These are phyloP conservation scores for Trichomalopsis sarcophagae DNA, from an alignment of 1,140 invertebrate species.

Conservation along the genomic window DNA sequence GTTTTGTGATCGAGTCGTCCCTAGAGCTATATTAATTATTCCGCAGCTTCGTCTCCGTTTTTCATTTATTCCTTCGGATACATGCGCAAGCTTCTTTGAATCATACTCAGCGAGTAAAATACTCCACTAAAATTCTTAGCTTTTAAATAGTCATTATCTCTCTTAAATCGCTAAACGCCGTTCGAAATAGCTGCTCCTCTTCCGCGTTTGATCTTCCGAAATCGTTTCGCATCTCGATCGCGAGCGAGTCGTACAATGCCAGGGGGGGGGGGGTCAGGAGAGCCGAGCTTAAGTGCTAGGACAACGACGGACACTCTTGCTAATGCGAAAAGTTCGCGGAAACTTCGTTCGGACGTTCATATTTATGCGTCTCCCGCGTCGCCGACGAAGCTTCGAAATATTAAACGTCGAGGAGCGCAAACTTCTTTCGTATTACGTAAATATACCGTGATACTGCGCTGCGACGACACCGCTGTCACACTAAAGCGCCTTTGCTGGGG, in stretches of 20 bases:
- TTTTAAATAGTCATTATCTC: conserved; percentile 1
- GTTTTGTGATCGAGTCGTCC: too few species aligned
- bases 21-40: too few species aligned
- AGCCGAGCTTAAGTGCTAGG: too few species aligned
- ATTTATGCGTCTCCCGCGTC: conserved; percentile 10
- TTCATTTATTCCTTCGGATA: neutral
- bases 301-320: conserved; percentile 41
- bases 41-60: too few species aligned
- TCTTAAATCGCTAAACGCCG: neutral
- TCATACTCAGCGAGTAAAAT: too few species aligned
- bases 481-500: too few species aligned
- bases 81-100: neutral
- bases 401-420: neutral
- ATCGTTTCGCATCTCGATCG: conserved; percentile 5
- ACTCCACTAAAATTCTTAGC: too few species aligned
- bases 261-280: too few species aligned
- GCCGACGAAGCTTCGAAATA: conserved; percentile 14
- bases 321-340: conserved; percentile 57
- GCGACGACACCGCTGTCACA: neutral
- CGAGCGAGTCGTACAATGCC: neutral
- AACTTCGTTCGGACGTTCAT: conserved; percentile 1
- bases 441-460: conserved; percentile 14
- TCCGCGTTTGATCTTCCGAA: neutral
- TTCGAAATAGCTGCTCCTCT: conserved; percentile 12
- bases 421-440: conserved; percentile 14